Percentiles rank a stretch among this genome's conserved stretches.
phyloP scores from a whole-genome alignment of 2,113 vertebrate species.

The Vanacampus margaritifer region DNA sequence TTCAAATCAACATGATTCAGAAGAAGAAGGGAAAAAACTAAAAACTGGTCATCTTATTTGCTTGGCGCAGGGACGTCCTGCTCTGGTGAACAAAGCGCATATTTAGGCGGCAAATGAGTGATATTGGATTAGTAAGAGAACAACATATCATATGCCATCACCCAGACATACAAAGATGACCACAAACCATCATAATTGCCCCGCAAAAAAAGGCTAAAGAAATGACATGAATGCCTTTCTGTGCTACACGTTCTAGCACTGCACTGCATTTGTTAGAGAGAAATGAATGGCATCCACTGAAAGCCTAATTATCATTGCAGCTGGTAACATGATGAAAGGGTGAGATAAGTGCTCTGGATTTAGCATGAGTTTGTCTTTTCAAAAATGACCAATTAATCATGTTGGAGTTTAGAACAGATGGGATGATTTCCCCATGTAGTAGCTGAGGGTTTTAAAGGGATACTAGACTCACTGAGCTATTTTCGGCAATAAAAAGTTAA shows the following conservation, averaged over 20 bases:
- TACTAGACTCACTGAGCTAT: too few species aligned
- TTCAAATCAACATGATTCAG: conserved; percentile 13
- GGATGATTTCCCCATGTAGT: neutral
- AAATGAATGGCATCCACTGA: conserved; percentile 43
- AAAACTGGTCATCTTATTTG: neutral
- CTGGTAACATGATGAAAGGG: conserved; percentile 47
- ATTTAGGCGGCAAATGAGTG: conserved; percentile 6
- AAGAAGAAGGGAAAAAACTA: neutral
- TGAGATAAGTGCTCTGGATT: conserved; percentile 18
- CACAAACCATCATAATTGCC: conserved; percentile 17
- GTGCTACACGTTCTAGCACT: conserved; percentile 3
- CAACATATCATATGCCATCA: neutral
- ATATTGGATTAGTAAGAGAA: neutral
- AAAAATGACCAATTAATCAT: conserved; percentile 34
- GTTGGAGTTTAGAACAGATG: neutral
- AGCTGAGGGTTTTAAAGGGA: neutral
- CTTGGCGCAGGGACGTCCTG: neutral
- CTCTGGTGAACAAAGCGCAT: neutral
- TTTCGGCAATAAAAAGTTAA: neutral
- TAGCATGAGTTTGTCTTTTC: conserved; percentile 33
- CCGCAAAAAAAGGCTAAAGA: conserved; percentile 19
- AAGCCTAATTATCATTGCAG: conserved; percentile 50
- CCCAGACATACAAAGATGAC: conserved; percentile 26
- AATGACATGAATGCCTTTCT: conserved; percentile 17
- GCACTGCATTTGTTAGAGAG: neutral